A percentile compares a stretch with the other conserved stretches of the same genome.
Evolutionary conservation across 2,113 vertebrate species (phyloP).

Genomic region (Mobula birostris): DNA sequence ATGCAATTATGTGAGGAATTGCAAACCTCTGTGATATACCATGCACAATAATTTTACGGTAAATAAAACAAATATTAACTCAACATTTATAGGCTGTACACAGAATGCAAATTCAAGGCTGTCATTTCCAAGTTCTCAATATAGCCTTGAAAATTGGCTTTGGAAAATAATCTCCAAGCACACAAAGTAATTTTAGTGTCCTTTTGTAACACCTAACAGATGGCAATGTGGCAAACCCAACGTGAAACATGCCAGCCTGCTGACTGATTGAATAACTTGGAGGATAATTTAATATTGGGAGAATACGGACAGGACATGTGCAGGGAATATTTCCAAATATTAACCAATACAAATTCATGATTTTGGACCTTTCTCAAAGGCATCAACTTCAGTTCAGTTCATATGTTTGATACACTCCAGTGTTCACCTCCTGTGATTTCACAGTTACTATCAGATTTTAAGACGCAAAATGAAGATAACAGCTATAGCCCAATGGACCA

Average conservation of each 20-base stretch:
- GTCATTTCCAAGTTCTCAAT: background rate
- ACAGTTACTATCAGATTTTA: background rate
- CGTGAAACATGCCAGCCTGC: background rate
- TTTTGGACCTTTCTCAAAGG: background rate
- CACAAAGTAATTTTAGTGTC: background rate
- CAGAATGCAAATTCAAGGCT: background rate
- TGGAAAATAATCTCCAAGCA: background rate
- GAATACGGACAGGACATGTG: background rate
- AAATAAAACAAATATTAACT: background rate
- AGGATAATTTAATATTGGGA: background rate
- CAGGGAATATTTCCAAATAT: background rate
- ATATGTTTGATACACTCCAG: background rate
- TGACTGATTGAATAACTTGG: slow-evolving; percentile 30
- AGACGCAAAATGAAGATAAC: background rate
- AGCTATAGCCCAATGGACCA: background rate
- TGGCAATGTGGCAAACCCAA: slow-evolving; percentile 12
- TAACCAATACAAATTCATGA: background rate
- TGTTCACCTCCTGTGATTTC: background rate
- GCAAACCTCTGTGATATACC: background rate
- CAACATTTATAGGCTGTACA: background rate
- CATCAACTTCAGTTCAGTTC: background rate
- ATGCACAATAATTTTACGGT: background rate
- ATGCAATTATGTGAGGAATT: background rate
- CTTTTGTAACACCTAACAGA: background rate
- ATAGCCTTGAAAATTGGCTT: background rate